phyloP scores from a whole-genome alignment of 2,888 invertebrate species.

The Polylopha cassiicola region DNA sequence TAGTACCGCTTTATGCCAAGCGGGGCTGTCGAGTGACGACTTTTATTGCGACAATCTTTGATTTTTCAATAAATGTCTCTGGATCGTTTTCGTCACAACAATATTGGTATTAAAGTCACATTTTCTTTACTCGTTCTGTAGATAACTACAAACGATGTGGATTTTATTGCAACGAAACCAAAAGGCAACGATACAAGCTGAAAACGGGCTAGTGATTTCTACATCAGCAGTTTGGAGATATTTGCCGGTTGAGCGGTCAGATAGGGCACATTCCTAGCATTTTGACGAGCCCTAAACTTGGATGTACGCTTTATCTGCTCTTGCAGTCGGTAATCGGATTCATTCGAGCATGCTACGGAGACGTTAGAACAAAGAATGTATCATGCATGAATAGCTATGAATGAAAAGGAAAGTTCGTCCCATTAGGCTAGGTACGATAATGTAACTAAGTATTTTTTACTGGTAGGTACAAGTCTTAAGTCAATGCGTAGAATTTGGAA shows the following conservation, averaged over 20 bases:
- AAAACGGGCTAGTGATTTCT: conserved; percentile 12
- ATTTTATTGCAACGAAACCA: no score
- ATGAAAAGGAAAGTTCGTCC: conserved; percentile 17
- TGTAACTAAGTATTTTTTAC: no score
- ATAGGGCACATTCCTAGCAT: conserved; percentile 7
- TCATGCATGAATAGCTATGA: conserved; percentile 17
- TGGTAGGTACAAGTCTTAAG: no score
- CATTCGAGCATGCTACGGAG: conserved; percentile 14
- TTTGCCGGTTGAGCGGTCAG: conserved; percentile 4
- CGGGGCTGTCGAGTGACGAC: no score
- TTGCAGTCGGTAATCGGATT: conserved; percentile 3
- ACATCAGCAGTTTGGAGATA: conserved; percentile 7
- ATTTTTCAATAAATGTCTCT: no score
- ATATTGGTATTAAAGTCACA: no score
- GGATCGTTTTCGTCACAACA: no score
- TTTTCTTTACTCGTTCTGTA: no score
- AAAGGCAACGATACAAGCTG: conserved; percentile 5
- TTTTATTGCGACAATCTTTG: no score
- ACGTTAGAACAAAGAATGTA: conserved; percentile 21
- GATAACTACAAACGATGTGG: no score
- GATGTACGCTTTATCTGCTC: conserved; percentile 12
- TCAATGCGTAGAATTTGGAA: no score
- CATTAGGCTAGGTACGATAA: conserved; percentile 1
- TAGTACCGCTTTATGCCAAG: no score
- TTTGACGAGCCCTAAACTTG: conserved; percentile 19